Conservation (phyloP, 1,140 invertebrate species). For the Berghia stephanieae region DNA sequence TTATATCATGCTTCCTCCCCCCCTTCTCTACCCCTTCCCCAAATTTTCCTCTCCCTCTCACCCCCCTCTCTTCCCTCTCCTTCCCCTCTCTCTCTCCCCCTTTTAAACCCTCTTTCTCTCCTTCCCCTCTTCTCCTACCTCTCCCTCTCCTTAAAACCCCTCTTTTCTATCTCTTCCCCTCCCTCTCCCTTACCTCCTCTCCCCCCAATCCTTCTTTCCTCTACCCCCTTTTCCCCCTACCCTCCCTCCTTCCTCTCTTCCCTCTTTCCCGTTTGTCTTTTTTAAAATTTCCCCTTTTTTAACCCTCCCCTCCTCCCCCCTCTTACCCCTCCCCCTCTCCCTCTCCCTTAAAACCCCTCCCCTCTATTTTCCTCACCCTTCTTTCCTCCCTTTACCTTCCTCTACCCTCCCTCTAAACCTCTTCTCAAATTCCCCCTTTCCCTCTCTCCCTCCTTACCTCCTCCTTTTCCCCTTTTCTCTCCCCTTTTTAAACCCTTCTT, state of each 20-base stretch:
- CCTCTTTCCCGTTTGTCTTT: not conserved
- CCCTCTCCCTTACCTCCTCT: not conserved
- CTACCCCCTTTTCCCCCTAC: not conserved
- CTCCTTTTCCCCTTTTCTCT: no score
- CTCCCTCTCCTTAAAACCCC: not conserved
- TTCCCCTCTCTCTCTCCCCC: constrained; percentile 11
- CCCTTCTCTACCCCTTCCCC: not conserved
- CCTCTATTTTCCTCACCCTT: not conserved
- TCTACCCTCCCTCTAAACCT: not conserved
- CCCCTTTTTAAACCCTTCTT: no score
- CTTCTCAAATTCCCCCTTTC: not conserved
- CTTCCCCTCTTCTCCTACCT: not conserved
- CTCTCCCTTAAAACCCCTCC: not conserved
- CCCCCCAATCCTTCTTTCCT: not conserved
- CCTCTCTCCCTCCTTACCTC: no score
- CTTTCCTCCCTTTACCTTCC: not conserved
- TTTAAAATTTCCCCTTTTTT: not conserved
- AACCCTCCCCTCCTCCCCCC: constrained; percentile 1
- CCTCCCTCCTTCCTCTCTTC: not conserved
- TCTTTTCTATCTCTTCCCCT: not conserved
- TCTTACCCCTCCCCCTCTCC: not conserved
- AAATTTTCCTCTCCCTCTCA: not conserved
- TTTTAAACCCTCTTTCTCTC: not conserved
- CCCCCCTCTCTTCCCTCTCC: not conserved
- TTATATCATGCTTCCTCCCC: no score